phyloP scores from a whole-genome alignment of 92 coral and sea anemone species.

The Nematostella vectensis region DNA sequence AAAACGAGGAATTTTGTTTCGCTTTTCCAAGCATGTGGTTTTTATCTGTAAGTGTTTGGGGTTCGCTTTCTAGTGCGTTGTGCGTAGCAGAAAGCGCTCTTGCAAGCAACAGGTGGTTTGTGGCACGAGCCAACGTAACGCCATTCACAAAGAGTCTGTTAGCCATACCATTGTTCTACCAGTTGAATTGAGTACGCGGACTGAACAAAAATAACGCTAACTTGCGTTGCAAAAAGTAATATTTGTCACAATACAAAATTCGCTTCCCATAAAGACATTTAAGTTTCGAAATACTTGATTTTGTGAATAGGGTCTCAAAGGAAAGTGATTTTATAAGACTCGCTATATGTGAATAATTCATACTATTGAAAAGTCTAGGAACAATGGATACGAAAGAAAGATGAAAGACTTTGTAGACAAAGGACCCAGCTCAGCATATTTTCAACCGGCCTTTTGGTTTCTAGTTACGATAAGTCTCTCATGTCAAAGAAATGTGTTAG shows the following conservation, averaged over 20 bases:
- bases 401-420: slow-evolving; percentile 5
- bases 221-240: not conserved
- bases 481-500: not conserved
- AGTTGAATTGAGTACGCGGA: too few species aligned
- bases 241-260: too few species aligned
- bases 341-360: slow-evolving; percentile 11
- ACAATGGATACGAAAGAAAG: slow-evolving; percentile 6
- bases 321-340: slow-evolving; percentile 3
- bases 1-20: too few species aligned
- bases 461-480: not conserved
- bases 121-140: slow-evolving; percentile 54
- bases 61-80: not conserved
- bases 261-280: too few species aligned
- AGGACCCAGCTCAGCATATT: slow-evolving; percentile 3
- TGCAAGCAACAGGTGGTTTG: slow-evolving; percentile 49
- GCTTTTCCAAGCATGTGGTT: too few species aligned
- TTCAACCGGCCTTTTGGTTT: slow-evolving; percentile 4
- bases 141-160: slow-evolving; percentile 17
- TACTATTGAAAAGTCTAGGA: not conserved
- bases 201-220: too few species aligned
- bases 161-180: slow-evolving; percentile 38
- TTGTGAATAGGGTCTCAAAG: too few species aligned
- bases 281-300: too few species aligned
- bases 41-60: not conserved
- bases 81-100: not conserved